Conservation (phyloP, 1,140 invertebrate species). For the Portunus trituberculatus region DNA sequence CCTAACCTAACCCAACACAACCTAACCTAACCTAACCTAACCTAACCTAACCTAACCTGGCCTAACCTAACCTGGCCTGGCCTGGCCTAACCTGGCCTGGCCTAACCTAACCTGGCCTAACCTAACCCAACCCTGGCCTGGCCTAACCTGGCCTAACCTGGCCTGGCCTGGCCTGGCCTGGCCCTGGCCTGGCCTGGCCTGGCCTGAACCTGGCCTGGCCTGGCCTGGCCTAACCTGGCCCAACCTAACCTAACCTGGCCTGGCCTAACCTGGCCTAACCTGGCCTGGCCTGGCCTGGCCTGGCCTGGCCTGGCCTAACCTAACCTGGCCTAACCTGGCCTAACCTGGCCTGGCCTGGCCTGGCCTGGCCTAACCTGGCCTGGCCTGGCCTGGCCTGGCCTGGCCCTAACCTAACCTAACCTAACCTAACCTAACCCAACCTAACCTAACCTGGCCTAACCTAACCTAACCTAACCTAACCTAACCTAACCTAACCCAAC, state of each 20-base stretch:
- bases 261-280: no score
- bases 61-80: constrained; percentile 9
- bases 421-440: no score
- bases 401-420: no score
- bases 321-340: not conserved
- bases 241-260: not conserved
- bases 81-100: constrained; percentile 59
- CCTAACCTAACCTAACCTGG: not conserved
- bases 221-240: constrained; percentile 74
- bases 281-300: constrained; percentile 27
- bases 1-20: no score
- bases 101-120: not conserved
- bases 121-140: not conserved
- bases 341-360: not conserved
- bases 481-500: no score
- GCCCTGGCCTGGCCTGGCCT: no score
- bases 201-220: no score
- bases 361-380: no score
- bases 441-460: no score
- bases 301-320: not conserved
- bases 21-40: constrained; percentile 50
- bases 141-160: constrained; percentile 63
- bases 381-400: not conserved
- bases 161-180: not conserved
- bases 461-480: no score